A percentile compares a stretch with the other conserved stretches of the same genome.
Evolutionary conservation across 2,888 invertebrate genomes (phyloP).

Genomic region (Allacma fusca): DNA sequence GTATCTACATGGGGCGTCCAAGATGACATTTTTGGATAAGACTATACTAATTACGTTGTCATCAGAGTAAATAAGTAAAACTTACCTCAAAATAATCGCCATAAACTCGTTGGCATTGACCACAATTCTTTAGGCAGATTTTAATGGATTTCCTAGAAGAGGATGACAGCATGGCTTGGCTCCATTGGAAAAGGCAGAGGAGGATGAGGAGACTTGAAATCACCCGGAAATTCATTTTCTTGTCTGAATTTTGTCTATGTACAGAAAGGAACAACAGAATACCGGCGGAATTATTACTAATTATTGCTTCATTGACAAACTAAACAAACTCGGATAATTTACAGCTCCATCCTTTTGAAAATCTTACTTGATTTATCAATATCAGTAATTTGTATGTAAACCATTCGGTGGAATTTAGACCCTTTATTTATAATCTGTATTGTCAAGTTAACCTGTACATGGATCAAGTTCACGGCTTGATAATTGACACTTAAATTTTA

Average conservation of each 20-base stretch:
- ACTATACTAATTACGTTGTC: not conserved
- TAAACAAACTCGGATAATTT: no score
- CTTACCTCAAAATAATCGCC: slow-evolving; percentile 65
- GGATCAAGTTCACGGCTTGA: no score
- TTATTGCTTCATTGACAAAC: no score
- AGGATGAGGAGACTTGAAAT: slow-evolving; percentile 22
- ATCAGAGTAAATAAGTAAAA: not conserved
- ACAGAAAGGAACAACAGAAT: not conserved
- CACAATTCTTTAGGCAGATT: slow-evolving; percentile 65
- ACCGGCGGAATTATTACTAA: no score
- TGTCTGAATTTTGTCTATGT: not conserved
- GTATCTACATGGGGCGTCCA: no score
- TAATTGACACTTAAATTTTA: no score
- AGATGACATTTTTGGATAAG: not conserved
- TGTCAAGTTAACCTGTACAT: no score
- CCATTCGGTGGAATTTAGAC: no score
- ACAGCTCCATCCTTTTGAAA: no score
- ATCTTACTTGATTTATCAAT: no score
- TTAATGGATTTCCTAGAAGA: slow-evolving; percentile 47
- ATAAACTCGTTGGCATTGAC: slow-evolving; percentile 68
- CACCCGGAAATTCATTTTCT: slow-evolving; percentile 20
- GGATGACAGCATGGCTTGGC: slow-evolving; percentile 27
- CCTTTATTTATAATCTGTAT: no score
- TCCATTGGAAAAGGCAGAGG: slow-evolving; percentile 26
- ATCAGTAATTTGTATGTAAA: no score